These are phyloP conservation scores for Portevinia maculata DNA, from an alignment of 2,888 invertebrate genomes.

Conservation along the genomic window DNA sequence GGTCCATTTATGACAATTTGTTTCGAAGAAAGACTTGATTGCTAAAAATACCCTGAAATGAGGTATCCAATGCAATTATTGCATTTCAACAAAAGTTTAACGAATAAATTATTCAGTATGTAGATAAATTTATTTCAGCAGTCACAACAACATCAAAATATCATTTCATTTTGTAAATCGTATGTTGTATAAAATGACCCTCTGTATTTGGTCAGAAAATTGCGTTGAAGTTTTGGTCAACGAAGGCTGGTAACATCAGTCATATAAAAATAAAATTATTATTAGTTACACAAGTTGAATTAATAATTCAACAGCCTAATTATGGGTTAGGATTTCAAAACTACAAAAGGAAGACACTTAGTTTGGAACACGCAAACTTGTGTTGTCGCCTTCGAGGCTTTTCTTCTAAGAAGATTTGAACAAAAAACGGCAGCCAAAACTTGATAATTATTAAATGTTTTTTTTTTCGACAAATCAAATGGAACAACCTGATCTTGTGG, in stretches of 20 bases:
- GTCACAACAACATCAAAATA: not conserved
- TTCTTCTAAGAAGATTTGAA: too few relatives aligned
- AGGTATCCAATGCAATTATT: not conserved
- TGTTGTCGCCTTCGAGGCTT: constrained; percentile 2
- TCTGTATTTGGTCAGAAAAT: not conserved
- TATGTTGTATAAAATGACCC: constrained; percentile 27
- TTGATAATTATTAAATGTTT: too few relatives aligned
- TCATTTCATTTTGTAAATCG: constrained; percentile 1
- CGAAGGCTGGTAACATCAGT: constrained; percentile 23
- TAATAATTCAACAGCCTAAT: constrained; percentile 33
- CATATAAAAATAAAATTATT: constrained; percentile 3
- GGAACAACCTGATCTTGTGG: not conserved
- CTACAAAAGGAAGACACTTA: constrained; percentile 28
- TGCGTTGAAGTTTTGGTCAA: not conserved
- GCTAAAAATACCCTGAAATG: constrained; percentile 4
- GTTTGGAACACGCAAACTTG: constrained; percentile 15
- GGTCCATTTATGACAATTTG: not conserved
- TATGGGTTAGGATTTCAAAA: constrained; percentile 11
- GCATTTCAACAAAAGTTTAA: not conserved
- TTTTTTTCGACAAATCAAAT: constrained; percentile 18
- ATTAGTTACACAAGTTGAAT: constrained; percentile 42
- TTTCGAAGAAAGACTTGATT: not conserved
- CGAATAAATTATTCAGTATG: constrained; percentile 22
- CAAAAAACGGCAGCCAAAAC: too few relatives aligned
- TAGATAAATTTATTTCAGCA: not conserved